Percentiles rank a stretch among this genome's conserved stretches.
Evolutionary conservation across 2,797 vertebrate species (phyloP).

Genomic region (Apodemus agrarius): DNA sequence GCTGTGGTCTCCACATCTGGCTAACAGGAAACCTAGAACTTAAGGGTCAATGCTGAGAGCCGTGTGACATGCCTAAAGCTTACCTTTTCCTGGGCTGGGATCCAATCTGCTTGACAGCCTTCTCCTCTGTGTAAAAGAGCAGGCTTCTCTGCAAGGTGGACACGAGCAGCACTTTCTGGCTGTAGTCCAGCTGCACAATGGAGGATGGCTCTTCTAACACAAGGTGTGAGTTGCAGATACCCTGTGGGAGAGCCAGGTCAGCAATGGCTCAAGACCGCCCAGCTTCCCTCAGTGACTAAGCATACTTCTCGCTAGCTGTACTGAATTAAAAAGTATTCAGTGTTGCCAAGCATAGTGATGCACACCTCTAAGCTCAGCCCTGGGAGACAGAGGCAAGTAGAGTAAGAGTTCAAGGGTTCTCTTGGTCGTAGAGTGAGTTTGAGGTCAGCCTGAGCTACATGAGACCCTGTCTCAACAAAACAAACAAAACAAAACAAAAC

Average conservation of each 20-base stretch:
- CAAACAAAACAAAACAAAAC: neutral
- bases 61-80: slow-evolving; percentile 41
- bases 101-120: slow-evolving; percentile 92
- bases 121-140: slow-evolving; percentile 94
- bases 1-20: neutral
- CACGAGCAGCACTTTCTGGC: slow-evolving; percentile 94
- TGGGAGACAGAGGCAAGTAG: neutral
- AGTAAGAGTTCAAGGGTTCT: neutral
- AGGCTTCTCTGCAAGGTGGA: slow-evolving; percentile 94
- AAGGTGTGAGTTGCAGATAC: slow-evolving; percentile 92
- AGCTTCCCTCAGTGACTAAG: neutral
- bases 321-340: neutral
- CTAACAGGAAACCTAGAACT: neutral
- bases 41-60: slow-evolving; percentile 38
- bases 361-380: neutral
- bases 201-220: slow-evolving; percentile 94
- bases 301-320: neutral
- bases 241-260: slow-evolving; percentile 85
- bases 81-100: slow-evolving; percentile 95
- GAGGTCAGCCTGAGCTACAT: neutral
- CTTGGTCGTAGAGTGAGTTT: neutral
- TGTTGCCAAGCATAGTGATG: neutral
- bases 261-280: neutral
- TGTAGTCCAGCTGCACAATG: slow-evolving; percentile 97
- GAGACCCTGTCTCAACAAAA: neutral